Evolutionary conservation across 2,888 invertebrate genomes (phyloP), one percentile per base, ranked within the genome.

Genomic region (Oligia latruncula): DNA sequence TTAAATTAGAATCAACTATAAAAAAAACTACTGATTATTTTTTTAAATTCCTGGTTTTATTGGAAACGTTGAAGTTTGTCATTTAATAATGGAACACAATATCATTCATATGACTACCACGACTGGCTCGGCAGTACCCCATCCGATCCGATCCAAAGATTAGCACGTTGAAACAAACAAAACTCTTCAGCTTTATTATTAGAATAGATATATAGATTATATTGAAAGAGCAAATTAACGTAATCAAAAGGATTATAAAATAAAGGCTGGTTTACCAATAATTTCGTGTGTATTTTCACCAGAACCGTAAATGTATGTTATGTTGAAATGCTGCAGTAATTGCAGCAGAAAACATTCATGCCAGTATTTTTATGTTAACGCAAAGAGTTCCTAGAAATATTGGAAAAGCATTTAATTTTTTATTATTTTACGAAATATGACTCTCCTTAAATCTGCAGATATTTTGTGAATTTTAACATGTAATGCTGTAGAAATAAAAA

Each of bases 341-440:
- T 64, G 17, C 77, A 68, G 68, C 40, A 82, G 40, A 58, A 80
- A 64, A 77, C 40, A 83, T 83, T 77, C 23, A n/a, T 49, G 40
- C 55, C 4, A 68, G 23, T 74, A 43, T 46, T 68, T 74, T 67
- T 29, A 68, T 20, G 77, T 58, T 49, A 70, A 68, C 68, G 23
- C 29, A 66, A 72, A 80, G 29, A 68, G 55, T 80, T 80, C 77
- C 62, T 68, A 49, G 83, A 83, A 81, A 65, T 81, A 83, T 70
- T 43, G 58, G 40, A 65, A 70, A 83, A 65, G 15, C 35, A 35
- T 55, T 40, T 49, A 77, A 58, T 11, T 67, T 83, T 55, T 68
- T 64, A 77, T 77, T 83, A 49, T 64, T 70, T 67, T 29, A 49
- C 55, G 29, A 80, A 68, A 68, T 67, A 77, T 62, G 9, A 49